phyloP scores from a whole-genome alignment of 2,797 vertebrate species.

The Todus mexicanus region DNA sequence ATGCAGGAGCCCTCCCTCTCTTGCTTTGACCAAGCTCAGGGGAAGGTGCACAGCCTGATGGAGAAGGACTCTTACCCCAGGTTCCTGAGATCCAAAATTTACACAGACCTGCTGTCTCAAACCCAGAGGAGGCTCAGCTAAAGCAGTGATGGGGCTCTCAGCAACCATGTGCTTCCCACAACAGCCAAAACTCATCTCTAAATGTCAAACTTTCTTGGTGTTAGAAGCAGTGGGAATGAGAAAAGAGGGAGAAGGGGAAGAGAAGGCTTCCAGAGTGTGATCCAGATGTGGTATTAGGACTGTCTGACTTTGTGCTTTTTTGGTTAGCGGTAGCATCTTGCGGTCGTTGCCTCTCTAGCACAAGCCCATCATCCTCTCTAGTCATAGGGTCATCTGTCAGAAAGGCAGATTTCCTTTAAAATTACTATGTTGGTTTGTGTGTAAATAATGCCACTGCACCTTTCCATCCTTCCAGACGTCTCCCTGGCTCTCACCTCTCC shows the following conservation, averaged over 20 bases:
- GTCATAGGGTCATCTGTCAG: not conserved
- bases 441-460: slow-evolving; percentile 54
- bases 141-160: slow-evolving; percentile 41
- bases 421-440: not conserved
- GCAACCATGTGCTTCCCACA: slow-evolving; percentile 42
- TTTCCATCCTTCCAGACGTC: not conserved
- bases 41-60: slow-evolving; percentile 94
- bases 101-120: slow-evolving; percentile 91
- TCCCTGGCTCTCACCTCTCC: not conserved
- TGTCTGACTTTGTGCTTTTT: not conserved
- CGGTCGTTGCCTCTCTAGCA: slow-evolving; percentile 16
- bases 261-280: slow-evolving; percentile 21
- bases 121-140: slow-evolving; percentile 91
- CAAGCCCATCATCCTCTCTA: not conserved
- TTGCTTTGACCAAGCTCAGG: slow-evolving; percentile 90
- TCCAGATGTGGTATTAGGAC: not conserved
- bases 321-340: slow-evolving; percentile 25
- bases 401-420: slow-evolving; percentile 2
- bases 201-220: slow-evolving; percentile 63
- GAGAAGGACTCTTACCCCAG: slow-evolving; percentile 98
- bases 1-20: slow-evolving; percentile 87
- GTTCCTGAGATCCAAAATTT: slow-evolving; percentile 96
- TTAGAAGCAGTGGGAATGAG: slow-evolving; percentile 28
- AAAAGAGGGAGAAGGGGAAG: not conserved
- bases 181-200: slow-evolving; percentile 59